These are phyloP conservation scores for Athalia cordata DNA, from an alignment of 2,888 invertebrate species.

Conservation along the genomic window DNA sequence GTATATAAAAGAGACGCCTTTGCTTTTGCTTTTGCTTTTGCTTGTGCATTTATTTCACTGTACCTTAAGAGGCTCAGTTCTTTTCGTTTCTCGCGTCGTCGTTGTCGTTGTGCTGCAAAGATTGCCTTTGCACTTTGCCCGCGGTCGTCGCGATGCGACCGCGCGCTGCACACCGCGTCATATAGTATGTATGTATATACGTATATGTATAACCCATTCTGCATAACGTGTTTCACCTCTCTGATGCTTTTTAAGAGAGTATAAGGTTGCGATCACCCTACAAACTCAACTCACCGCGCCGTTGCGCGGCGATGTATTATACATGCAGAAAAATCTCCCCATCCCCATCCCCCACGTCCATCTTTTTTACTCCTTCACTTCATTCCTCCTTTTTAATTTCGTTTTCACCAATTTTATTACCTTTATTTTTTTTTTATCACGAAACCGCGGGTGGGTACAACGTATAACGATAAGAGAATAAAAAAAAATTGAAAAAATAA, in stretches of 20 bases:
- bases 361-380: slow-evolving; percentile 45
- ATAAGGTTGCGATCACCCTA: slow-evolving; percentile 24
- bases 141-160: background rate
- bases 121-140: slow-evolving; percentile 45
- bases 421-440: slow-evolving; percentile 46
- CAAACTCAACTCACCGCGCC: slow-evolving; percentile 45
- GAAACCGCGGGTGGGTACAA: background rate
- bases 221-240: slow-evolving; percentile 41
- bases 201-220: slow-evolving; percentile 15
- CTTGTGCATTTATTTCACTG: no score
- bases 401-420: slow-evolving; percentile 6
- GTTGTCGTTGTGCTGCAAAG: slow-evolving; percentile 46
- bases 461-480: background rate
- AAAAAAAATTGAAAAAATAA: background rate
- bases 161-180: background rate
- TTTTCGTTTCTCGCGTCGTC: no score
- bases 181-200: no score
- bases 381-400: slow-evolving; percentile 46
- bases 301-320: slow-evolving; percentile 43
- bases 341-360: slow-evolving; percentile 32
- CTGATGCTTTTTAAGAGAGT: background rate
- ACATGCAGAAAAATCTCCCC: slow-evolving; percentile 55
- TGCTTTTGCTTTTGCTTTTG: no score
- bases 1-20: no score
- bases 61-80: no score